These are phyloP conservation scores for Saxicola maurus DNA, from an alignment of 2,797 vertebrate genomes.

Conservation along the genomic window DNA sequence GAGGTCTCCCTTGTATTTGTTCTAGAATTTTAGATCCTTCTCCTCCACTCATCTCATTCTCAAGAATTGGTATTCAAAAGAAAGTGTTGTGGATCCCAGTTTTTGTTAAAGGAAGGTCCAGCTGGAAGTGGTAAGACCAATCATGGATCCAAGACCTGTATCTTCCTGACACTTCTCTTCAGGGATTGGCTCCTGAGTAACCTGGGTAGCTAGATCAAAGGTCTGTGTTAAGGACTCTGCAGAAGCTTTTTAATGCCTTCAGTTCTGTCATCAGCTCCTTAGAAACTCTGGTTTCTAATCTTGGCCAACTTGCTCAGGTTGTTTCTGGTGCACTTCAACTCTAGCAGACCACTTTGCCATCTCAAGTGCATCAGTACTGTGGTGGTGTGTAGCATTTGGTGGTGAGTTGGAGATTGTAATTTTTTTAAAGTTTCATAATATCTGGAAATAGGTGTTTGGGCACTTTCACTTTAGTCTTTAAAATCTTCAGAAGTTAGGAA, in stretches of 20 bases:
- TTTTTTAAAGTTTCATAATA: background rate
- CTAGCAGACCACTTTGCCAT: background rate
- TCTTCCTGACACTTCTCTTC: background rate
- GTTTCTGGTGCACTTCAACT: background rate
- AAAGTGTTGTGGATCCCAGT: background rate
- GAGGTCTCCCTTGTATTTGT: conserved; percentile 7
- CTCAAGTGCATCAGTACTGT: background rate
- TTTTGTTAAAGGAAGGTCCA: conserved; percentile 9
- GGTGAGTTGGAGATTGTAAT: background rate
- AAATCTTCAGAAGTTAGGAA: background rate
- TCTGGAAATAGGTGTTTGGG: background rate
- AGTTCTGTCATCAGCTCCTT: background rate
- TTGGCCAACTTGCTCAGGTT: background rate
- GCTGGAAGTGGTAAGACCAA: background rate
- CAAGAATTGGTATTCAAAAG: background rate
- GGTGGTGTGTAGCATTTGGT: background rate
- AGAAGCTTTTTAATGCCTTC: background rate
- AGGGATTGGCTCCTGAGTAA: background rate
- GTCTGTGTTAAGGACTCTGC: background rate
- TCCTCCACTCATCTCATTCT: background rate
- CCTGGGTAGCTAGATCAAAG: background rate
- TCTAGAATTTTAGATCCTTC: background rate
- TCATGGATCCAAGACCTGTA: background rate
- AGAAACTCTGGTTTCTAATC: background rate
- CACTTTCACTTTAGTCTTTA: background rate